Percentiles rank a stretch among this genome's conserved stretches.
phyloP scores from a whole-genome alignment of 2,888 invertebrate species.

The Odontomyia ornata region DNA sequence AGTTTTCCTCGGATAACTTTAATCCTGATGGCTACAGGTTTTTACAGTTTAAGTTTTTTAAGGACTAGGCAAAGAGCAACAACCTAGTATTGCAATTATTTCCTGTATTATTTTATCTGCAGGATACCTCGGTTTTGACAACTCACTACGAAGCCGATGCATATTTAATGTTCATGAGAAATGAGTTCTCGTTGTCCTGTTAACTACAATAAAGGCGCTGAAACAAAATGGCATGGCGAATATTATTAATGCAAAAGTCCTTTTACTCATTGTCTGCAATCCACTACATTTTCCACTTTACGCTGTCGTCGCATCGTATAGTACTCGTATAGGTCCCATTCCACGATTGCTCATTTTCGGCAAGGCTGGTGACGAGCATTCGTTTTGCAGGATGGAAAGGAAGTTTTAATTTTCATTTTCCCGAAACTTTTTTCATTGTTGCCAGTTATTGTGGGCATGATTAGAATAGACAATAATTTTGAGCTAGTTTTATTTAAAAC shows the following conservation, averaged over 20 bases:
- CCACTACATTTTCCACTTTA: background rate
- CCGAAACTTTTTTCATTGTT: background rate
- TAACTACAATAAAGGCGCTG: background rate
- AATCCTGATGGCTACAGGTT: too few species aligned
- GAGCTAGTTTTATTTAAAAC: too few species aligned
- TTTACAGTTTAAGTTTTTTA: too few species aligned
- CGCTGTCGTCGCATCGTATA: background rate
- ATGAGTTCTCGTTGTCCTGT: background rate
- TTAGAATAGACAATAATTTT: too few species aligned
- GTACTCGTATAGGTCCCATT: too few species aligned
- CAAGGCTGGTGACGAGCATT: background rate
- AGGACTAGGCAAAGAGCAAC: too few species aligned
- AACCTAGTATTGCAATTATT: too few species aligned
- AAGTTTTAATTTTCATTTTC: constrained; percentile 39
- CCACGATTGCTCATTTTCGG: constrained; percentile 30
- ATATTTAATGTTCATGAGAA: background rate
- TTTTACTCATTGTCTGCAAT: constrained; percentile 34
- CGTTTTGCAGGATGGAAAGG: background rate
- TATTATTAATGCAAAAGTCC: constrained; percentile 33
- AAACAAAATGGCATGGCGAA: constrained; percentile 18
- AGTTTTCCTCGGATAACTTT: too few species aligned
- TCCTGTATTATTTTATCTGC: too few species aligned
- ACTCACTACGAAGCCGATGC: too few species aligned
- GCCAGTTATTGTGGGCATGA: too few species aligned
- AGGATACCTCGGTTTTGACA: too few species aligned